Evolutionary conservation across 2,888 invertebrate species (phyloP), one percentile per base, ranked within the genome.

Genomic region (Thumatha senex): DNA sequence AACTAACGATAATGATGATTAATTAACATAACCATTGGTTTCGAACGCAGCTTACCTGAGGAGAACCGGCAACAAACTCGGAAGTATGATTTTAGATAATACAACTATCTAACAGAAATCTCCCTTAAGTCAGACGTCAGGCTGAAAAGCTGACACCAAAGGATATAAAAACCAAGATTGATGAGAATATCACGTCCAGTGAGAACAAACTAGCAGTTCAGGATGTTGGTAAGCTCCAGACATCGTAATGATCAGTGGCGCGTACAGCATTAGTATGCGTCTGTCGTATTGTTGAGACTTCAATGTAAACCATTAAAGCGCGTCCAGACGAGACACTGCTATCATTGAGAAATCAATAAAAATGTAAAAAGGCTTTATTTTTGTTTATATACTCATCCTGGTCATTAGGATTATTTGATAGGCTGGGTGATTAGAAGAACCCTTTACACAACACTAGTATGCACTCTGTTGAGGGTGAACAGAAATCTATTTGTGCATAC

Each of bases 191-290:
- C 40, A 35, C 35, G 14, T 41, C 8, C 40, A 42, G 35, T 13
- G 35, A 41, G 31, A 48, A 29, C 12, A 0, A 10, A 13, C 31
- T 18, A 12, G n/a, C 31, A 18, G 30, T 38, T 15, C 38, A 48
- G 48, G 38, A 48, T 48, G 31, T 30, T 14, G 36, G 31, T 18
- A 13, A 35, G 14, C 14, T 8, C 15, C n/a, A 14, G 29, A 40
- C 34, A 50, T 51, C 53, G 38, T 35, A 48, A 39, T 39, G 39
- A 54, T 49, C 51, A 53, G 42, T 30, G 45, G 41, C 41, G 41
- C 18, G 41, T 38, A 31, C 31, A 31, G 7, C 13, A 51, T 62
- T 64, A 63, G 48, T 63, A 63, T 63, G 51, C 62, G 24, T 7
- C 15, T 12, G 30, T 31, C 34, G 61, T 54, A 31, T n/a, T 8